Evolutionary conservation across 2,113 vertebrate species (phyloP), one percentile per base, ranked within the genome.

Genomic region (Egretta garzetta): DNA sequence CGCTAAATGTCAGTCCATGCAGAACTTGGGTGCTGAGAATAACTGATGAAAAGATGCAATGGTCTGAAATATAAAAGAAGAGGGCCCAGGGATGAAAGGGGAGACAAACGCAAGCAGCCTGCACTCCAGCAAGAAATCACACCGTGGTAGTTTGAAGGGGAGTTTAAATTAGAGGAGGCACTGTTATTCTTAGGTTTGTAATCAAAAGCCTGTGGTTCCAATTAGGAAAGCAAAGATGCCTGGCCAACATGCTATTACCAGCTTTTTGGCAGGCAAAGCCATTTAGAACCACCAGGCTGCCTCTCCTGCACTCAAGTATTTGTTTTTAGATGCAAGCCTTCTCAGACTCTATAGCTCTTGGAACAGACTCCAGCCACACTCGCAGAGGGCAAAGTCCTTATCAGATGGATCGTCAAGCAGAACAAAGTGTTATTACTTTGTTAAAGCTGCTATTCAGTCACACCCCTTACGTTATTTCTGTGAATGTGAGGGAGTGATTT

Each of bases 311-410:
- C 96, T 98, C 71, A 93, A 97, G 94, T 97, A 97, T 97, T 98
- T 97, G 96, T 97, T 98, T 98, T 96, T 96, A 96, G 76, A 86
- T 96, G 97, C 95, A 97, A 96, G 97, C 84, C 91, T 98, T 98
- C 97, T 94, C 94, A 96, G 95, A 92, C 92, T 73, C 15, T 66
- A 93, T 41, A 55, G 76, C 82, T 95, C 92, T 95, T 97, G 96
- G 96, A 98, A 97, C 82, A 59, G 53, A 83, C 66, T 79, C 76
- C 86, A 97, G 90, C 91, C 95, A 90, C 85, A 50, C 63, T 96
- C 95, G 90, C 32, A 93, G 80, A 97, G 86, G 94, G 74, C 95
- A 97, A 92, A 96, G 96, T 93, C 96, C 83, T 14, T 86, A 97
- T 95, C 89, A 92, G 96, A 95, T 43, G 86, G 94, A 95, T 90